These are phyloP conservation scores for Aphodius granarius DNA, from an alignment of 2,888 invertebrate genomes.

Conservation along the genomic window DNA sequence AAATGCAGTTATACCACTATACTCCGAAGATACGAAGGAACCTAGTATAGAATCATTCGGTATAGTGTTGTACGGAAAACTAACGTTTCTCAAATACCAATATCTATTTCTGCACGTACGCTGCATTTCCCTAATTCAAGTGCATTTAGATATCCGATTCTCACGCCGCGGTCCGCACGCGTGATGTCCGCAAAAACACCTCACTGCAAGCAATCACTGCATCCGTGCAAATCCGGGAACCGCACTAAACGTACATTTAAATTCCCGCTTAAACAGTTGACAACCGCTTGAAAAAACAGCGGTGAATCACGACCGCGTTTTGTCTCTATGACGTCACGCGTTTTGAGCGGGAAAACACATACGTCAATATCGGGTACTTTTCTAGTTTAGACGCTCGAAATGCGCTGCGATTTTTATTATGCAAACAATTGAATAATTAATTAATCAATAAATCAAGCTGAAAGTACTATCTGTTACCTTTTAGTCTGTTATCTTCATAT, in stretches of 20 bases:
- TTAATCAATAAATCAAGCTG: too few species aligned
- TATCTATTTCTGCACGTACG: constrained; percentile 49
- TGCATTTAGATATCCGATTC: not conserved
- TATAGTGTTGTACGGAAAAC: constrained; percentile 18
- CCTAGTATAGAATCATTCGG: constrained; percentile 33
- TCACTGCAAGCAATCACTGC: not conserved
- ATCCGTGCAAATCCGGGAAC: not conserved
- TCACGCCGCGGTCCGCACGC: not conserved
- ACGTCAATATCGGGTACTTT: too few species aligned
- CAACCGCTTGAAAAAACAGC: not conserved
- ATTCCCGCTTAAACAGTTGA: not conserved
- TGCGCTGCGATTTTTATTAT: too few species aligned
- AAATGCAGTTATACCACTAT: constrained; percentile 42
- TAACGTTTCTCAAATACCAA: constrained; percentile 38
- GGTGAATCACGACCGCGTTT: not conserved
- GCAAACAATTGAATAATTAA: too few species aligned
- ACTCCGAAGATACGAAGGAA: constrained; percentile 23
- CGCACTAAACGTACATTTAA: not conserved
- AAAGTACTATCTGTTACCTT: too few species aligned
- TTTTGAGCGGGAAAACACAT: too few species aligned
- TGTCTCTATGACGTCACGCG: not conserved
- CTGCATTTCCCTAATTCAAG: constrained; percentile 27
- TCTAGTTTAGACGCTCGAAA: too few species aligned
- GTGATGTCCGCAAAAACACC: not conserved
- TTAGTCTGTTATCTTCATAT: too few species aligned